A percentile compares a stretch with the other conserved stretches of the same genome.
Conservation (phyloP, 2,888 invertebrate species). For the Gryllus longicercus region DNA sequence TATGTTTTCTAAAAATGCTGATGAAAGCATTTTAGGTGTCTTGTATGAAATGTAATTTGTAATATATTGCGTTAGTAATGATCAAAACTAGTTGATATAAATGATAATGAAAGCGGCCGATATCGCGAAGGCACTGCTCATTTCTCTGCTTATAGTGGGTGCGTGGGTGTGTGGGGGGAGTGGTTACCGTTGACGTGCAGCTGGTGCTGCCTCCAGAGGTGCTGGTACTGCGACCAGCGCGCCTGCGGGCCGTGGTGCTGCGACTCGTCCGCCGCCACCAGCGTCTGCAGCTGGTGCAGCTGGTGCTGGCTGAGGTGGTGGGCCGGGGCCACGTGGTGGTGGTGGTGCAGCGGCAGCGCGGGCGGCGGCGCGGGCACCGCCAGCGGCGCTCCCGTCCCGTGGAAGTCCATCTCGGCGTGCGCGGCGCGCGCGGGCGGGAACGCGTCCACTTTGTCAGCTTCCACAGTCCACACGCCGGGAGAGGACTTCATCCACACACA, state of each 20-base stretch:
- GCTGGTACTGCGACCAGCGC: slow-evolving; percentile 70
- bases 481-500: too few species aligned
- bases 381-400: slow-evolving; percentile 23
- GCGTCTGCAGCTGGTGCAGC: slow-evolving; percentile 51
- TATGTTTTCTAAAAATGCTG: too few species aligned
- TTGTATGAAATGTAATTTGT: too few species aligned
- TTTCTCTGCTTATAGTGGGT: too few species aligned
- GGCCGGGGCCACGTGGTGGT: slow-evolving; percentile 62
- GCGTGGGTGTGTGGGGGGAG: too few species aligned
- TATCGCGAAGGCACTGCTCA: too few species aligned
- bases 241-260: slow-evolving; percentile 42
- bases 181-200: slow-evolving; percentile 33
- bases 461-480: too few species aligned
- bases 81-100: too few species aligned
- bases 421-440: not conserved
- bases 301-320: slow-evolving; percentile 60
- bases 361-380: slow-evolving; percentile 52
- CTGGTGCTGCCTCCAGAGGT: slow-evolving; percentile 72
- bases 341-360: slow-evolving; percentile 57
- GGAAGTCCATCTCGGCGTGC: not conserved
- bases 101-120: too few species aligned
- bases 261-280: slow-evolving; percentile 39
- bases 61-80: too few species aligned
- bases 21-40: too few species aligned
- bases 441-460: not conserved